These are phyloP conservation scores for Mesorhabditis sp. DNA, from an alignment of 2,888 invertebrate species.

Conservation along the genomic window DNA sequence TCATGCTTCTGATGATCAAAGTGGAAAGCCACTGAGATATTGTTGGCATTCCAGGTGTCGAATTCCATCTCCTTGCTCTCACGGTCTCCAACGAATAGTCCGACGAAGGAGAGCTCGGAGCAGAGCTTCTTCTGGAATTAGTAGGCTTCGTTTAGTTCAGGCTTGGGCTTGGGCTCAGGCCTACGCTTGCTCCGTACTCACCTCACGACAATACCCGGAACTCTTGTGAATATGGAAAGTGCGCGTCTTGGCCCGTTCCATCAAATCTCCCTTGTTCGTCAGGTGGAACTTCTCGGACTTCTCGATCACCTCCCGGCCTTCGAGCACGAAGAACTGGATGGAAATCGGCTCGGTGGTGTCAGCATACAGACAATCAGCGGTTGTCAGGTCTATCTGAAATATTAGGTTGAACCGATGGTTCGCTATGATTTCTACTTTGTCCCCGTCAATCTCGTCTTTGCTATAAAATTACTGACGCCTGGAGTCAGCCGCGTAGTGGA, in stretches of 20 bases:
- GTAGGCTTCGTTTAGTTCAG: neutral
- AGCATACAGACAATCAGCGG: conserved; percentile 1
- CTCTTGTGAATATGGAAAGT: neutral
- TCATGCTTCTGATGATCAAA: neutral
- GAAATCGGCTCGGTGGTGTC: neutral
- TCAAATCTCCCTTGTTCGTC: neutral
- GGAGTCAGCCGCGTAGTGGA: too few relatives aligned
- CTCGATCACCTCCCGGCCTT: neutral
- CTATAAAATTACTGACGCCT: too few relatives aligned
- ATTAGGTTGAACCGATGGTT: neutral
- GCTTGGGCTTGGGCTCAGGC: too few relatives aligned
- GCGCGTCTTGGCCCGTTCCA: neutral
- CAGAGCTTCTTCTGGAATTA: conserved; percentile 2
- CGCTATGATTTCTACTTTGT: too few relatives aligned
- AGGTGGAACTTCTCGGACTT: neutral
- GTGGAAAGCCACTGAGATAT: neutral
- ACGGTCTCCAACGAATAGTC: neutral
- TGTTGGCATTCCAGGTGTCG: neutral
- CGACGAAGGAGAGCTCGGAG: neutral
- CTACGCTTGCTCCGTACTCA: neutral
- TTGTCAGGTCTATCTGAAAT: neutral
- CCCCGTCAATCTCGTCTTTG: too few relatives aligned
- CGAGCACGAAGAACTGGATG: conserved; percentile 6
- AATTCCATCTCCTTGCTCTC: neutral
- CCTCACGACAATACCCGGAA: neutral